Conservation (phyloP, 2,888 invertebrate species). For the Rutpela maculata region DNA sequence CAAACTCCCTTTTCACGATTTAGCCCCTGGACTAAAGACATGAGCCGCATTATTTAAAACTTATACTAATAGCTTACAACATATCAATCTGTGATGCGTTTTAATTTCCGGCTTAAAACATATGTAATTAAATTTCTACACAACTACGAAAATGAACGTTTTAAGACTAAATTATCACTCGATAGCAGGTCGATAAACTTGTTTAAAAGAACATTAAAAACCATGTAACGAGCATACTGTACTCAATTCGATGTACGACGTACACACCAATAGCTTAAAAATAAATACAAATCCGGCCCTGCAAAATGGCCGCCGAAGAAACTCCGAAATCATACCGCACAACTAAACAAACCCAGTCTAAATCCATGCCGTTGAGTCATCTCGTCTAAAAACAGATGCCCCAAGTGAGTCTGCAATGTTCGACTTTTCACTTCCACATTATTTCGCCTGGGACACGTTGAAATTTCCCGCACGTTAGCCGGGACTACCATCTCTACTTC, state of each 20-base stretch:
- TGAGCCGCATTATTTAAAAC: neutral
- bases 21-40: neutral
- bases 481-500: conserved; percentile 12
- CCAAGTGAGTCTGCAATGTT: conserved; percentile 47
- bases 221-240: neutral
- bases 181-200: neutral
- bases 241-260: neutral
- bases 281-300: conserved; percentile 30
- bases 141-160: neutral
- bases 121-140: neutral
- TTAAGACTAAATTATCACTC: neutral
- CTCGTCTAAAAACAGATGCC: conserved; percentile 66
- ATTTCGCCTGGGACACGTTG: conserved; percentile 15
- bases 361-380: conserved; percentile 67
- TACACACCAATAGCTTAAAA: neutral
- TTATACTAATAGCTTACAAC: neutral
- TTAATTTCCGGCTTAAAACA: neutral
- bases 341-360: conserved; percentile 69
- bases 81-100: neutral
- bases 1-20: no score
- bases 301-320: conserved; percentile 56
- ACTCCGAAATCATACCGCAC: conserved; percentile 59
- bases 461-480: conserved; percentile 31
- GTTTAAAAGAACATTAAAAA: neutral
- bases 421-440: conserved; percentile 42